Evolutionary conservation across 2,888 invertebrate genomes (phyloP).

Genomic region (Orthonychiurus folsomi): DNA sequence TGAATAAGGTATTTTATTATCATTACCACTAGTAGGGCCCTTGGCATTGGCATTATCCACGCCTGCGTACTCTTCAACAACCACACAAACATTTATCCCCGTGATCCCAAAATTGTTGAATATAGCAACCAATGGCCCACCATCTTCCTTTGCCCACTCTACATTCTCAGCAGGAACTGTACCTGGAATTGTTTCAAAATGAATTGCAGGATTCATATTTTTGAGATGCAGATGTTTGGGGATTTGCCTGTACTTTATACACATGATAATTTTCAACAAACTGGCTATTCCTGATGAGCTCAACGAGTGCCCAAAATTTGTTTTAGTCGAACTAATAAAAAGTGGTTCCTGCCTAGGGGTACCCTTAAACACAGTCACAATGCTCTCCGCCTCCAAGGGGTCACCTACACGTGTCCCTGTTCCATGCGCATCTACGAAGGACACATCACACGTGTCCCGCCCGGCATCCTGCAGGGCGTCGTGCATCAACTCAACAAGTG

Average conservation of each 20-base stretch:
- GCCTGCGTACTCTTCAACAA: slow-evolving; percentile 12
- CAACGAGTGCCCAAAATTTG: slow-evolving; percentile 88
- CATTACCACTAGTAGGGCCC: not conserved
- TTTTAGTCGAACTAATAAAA: slow-evolving; percentile 89
- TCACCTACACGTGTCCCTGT: slow-evolving; percentile 23
- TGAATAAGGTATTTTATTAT: not conserved
- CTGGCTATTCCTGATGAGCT: slow-evolving; percentile 55
- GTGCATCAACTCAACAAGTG: slow-evolving; percentile 51
- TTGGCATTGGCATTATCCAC: not conserved
- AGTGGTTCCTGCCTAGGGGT: slow-evolving; percentile 52
- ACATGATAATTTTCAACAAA: slow-evolving; percentile 16
- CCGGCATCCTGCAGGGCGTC: slow-evolving; percentile 21
- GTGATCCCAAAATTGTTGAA: slow-evolving; percentile 11
- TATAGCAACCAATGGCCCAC: slow-evolving; percentile 2
- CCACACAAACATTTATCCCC: slow-evolving; percentile 13
- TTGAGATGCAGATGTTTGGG: slow-evolving; percentile 26
- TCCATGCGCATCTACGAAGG: slow-evolving; percentile 17
- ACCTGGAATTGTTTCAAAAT: slow-evolving; percentile 23
- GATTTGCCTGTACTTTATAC: slow-evolving; percentile 24
- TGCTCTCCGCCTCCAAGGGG: slow-evolving; percentile 19
- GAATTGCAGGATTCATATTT: slow-evolving; percentile 24
- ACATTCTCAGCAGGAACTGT: slow-evolving; percentile 20
- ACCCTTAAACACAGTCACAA: slow-evolving; percentile 15
- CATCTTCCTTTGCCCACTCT: not conserved
- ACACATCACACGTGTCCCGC: slow-evolving; percentile 18